Base-by-base conservation (phyloP, 2,113 vertebrate genomes). In the Tricholaema leucomelas region DNA sequence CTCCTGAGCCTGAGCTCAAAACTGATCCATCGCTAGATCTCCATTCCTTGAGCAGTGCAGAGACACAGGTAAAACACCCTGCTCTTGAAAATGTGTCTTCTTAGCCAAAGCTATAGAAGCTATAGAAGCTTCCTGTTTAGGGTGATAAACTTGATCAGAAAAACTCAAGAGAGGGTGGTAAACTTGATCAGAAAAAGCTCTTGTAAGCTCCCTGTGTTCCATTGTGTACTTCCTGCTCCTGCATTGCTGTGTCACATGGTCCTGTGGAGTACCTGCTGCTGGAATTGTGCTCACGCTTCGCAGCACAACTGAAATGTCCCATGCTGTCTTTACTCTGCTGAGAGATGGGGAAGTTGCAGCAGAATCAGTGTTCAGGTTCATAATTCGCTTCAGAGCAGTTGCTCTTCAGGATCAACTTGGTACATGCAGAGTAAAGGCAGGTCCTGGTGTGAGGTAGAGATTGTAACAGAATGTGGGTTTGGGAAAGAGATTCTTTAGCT, bases 1-100 rank as follows among this genome's bases (percentile, higher is more conserved):
- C 99, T 97, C 99, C 99, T 7, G 99, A 99, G 81, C 99, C 99
- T 8, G 99, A 99, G 88, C 98, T 99, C 80, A 98, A 98, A 88
- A 99, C 98, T 6, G 99, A 99, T 88, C 97, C 98, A 1, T 98
- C 98, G 0, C 94, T 98, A 64, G 99, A 99, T 94, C 98, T 98
- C 91, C 99, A 99, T 95, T 99, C 99, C 25, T 88, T 99, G 75
- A 99, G 99, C 97, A 99, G 99, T 38, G 97, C 98, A 6, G 99
- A 99, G 94, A 99, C 98, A 65, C 98, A 99, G 99, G 99, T 99
- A 94, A 97, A n/a, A 5, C 35, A 23, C 44, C 48, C 42, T 14
- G 14, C 12, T 44, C 55, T 31, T 20, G n/a, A 33, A 60, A 81
- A 61, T 7, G 20, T 8, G 5, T 70, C 25, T 33, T 46, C 65